Percentiles rank a stretch among this genome's conserved stretches.
phyloP scores from a whole-genome alignment of 2,888 invertebrate genomes.

The Amiota mariae region DNA sequence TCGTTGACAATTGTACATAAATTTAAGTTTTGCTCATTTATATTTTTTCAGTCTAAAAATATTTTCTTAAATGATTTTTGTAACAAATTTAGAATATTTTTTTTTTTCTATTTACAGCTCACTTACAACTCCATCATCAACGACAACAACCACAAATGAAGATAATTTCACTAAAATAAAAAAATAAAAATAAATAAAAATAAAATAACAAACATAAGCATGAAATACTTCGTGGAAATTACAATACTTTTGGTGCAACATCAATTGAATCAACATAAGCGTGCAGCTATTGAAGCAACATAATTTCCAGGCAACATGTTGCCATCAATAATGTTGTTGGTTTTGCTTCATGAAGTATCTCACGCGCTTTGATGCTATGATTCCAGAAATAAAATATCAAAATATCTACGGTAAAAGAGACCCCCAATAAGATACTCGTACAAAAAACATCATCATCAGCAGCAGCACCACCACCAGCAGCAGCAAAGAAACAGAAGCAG shows the following conservation, averaged over 20 bases:
- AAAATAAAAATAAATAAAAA: conserved; percentile 30
- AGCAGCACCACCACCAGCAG: conserved; percentile 33
- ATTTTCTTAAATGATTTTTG: conserved; percentile 14
- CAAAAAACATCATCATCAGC: conserved; percentile 20
- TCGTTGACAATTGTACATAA: too few relatives aligned
- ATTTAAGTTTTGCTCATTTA: too few relatives aligned
- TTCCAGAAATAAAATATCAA: background rate
- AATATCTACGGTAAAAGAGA: background rate
- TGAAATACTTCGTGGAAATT: conserved; percentile 55
- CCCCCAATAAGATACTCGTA: too few relatives aligned
- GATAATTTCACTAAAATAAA: conserved; percentile 45
- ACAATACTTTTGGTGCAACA: conserved; percentile 30
- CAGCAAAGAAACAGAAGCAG: conserved; percentile 6
- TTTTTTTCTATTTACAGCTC: conserved; percentile 34
- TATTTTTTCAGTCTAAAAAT: too few relatives aligned
- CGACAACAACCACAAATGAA: conserved; percentile 38
- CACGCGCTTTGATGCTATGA: background rate
- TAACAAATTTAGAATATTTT: conserved; percentile 55
- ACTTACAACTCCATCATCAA: too few relatives aligned
- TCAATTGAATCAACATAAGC: conserved; percentile 25
- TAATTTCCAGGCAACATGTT: conserved; percentile 43
- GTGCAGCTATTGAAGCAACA: background rate
- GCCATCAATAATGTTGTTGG: background rate
- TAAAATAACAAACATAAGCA: conserved; percentile 18
- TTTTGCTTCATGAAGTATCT: background rate